Evolutionary conservation across 2,113 vertebrate genomes (phyloP).

Genomic region (Odocoileus hemionus): DNA sequence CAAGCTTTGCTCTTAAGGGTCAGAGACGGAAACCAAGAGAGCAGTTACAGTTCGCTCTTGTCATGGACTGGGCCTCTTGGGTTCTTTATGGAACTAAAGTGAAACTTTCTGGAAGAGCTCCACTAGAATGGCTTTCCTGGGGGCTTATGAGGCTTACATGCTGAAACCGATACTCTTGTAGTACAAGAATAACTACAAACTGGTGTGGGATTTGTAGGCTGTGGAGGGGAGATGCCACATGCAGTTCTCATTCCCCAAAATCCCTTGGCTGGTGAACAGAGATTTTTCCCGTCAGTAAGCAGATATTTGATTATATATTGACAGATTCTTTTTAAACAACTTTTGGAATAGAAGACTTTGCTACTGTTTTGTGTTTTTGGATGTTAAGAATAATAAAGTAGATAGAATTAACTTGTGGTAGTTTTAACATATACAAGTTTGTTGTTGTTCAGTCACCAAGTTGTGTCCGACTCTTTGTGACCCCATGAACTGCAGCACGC

Average conservation of each 20-base stretch:
- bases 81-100: constrained; percentile 55
- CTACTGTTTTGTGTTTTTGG: constrained; percentile 20
- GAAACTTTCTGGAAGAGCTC: constrained; percentile 58
- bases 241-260: neutral
- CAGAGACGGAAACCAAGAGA: neutral
- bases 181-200: constrained; percentile 53
- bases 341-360: neutral
- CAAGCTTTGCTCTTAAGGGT: constrained; percentile 30
- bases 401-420: neutral
- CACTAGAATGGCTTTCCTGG: constrained; percentile 51
- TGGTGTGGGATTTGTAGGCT: neutral
- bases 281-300: neutral
- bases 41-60: constrained; percentile 8
- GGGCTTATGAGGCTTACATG: neutral
- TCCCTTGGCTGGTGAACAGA: neutral
- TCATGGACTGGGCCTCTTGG: constrained; percentile 44
- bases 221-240: neutral
- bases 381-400: neutral
- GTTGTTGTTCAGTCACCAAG: neutral
- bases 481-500: neutral
- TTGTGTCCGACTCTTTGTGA: neutral
- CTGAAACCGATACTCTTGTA: constrained; percentile 47
- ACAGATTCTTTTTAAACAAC: constrained; percentile 16
- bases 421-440: neutral
- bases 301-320: constrained; percentile 40